Evolutionary conservation across 2,888 invertebrate genomes (phyloP).

Genomic region (Acanthococcus lagerstroemiae): DNA sequence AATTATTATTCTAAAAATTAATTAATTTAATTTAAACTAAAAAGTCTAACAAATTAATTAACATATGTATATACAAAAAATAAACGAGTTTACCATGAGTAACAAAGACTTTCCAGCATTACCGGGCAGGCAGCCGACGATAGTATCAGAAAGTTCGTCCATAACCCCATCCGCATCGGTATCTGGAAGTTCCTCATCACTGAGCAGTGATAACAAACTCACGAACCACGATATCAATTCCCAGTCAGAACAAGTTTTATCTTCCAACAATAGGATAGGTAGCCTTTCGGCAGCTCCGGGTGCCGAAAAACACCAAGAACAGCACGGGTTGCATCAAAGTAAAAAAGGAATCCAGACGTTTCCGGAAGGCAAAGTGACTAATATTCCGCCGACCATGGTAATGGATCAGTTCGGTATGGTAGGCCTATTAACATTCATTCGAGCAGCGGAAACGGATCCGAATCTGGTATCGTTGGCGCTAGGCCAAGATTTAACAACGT

Average conservation of each 20-base stretch:
- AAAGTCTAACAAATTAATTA: no score
- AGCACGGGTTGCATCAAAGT: conserved; percentile 24
- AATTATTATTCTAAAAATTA: no score
- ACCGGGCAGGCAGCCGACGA: conserved; percentile 67
- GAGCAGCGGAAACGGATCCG: conserved; percentile 94
- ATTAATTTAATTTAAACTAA: no score
- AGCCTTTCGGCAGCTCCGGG: conserved; percentile 25
- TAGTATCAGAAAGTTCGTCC: conserved; percentile 31
- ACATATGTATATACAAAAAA: no score
- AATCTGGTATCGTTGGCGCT: conserved; percentile 92
- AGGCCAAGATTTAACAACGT: conserved; percentile 94
- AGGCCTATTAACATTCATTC: conserved; percentile 92
- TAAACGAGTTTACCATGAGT: conserved; percentile 95
- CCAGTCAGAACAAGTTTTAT: conserved; percentile 27
- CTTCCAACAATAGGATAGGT: conserved; percentile 29
- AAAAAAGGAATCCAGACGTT: conserved; percentile 88
- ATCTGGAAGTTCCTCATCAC: conserved; percentile 28
- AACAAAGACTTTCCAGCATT: conserved; percentile 99
- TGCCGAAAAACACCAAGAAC: conserved; percentile 29
- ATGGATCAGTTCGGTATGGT: conserved; percentile 99
- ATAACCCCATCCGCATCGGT: conserved; percentile 30
- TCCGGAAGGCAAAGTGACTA: conserved; percentile 92
- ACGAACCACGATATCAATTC: conserved; percentile 22
- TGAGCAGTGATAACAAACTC: conserved; percentile 27
- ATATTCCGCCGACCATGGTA: conserved; percentile 97